Conservation (phyloP, 2,888 invertebrate species). For the Drosophila nigricruria region DNA sequence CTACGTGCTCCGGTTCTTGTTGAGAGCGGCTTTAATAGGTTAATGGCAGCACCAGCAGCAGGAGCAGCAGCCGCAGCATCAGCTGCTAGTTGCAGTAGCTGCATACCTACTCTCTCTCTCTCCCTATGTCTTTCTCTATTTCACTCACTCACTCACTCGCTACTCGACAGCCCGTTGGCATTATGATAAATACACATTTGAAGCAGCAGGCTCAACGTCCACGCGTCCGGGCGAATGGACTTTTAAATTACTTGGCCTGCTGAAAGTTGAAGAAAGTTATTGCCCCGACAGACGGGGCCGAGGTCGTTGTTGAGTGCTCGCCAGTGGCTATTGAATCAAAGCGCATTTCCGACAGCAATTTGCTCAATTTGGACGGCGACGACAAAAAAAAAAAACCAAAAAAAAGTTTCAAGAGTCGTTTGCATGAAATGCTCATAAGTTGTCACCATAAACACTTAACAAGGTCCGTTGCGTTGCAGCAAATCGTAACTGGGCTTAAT, state of each 20-base stretch:
- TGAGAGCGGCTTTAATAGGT: constrained; percentile 70
- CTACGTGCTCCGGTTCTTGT: constrained; percentile 68
- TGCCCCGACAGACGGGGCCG: constrained; percentile 10
- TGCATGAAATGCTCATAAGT: constrained; percentile 51
- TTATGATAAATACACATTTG: constrained; percentile 78
- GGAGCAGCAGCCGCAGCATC: constrained; percentile 29
- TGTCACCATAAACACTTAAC: constrained; percentile 27
- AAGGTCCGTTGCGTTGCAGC: neutral
- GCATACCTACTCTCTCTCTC: neutral
- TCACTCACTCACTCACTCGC: neutral
- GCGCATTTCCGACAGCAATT: constrained; percentile 70
- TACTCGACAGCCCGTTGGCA: constrained; percentile 52
- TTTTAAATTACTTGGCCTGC: constrained; percentile 68
- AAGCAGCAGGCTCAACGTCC: constrained; percentile 24
- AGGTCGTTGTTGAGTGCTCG: constrained; percentile 28
- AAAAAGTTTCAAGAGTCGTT: constrained; percentile 42
- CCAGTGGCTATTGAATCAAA: constrained; percentile 68
- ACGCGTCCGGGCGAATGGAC: constrained; percentile 53
- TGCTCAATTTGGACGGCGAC: constrained; percentile 58
- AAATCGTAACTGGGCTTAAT: neutral
- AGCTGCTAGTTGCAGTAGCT: constrained; percentile 10
- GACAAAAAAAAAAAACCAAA: constrained; percentile 26
- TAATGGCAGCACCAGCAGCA: constrained; percentile 62
- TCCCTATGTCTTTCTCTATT: neutral
- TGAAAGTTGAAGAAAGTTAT: constrained; percentile 36